A percentile compares a stretch with the other conserved stretches of the same genome.
Conservation (phyloP, 2,797 vertebrate genomes). For the Bryconaethiops microstoma region DNA sequence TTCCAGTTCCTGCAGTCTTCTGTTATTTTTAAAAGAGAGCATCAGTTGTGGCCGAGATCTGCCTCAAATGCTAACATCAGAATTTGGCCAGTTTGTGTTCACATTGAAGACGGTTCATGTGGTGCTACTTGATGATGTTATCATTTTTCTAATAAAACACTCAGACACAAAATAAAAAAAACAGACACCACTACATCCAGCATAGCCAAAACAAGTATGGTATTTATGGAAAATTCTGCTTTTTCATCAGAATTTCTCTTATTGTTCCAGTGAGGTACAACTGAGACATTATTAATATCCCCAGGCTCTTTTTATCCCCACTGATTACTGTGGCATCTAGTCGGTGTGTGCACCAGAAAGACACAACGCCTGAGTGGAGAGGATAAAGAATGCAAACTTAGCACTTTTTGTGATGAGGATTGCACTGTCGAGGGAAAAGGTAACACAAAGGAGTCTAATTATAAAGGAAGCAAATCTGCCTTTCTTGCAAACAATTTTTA, state of each 20-base stretch:
- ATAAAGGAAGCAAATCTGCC: neutral
- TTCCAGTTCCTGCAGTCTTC: too few relatives aligned
- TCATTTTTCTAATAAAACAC: too few relatives aligned
- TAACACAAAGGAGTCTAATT: neutral
- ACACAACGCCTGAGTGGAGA: neutral
- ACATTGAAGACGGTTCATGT: too few relatives aligned
- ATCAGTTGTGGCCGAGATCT: too few relatives aligned
- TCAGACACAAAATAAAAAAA: too few relatives aligned
- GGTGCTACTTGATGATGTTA: too few relatives aligned
- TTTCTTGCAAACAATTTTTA: constrained; percentile 11
- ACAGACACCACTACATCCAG: too few relatives aligned
- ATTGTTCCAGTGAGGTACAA: neutral
- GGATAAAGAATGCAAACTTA: constrained; percentile 13
- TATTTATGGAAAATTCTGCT: too few relatives aligned
- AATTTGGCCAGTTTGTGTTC: too few relatives aligned
- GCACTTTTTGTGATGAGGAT: constrained; percentile 13
- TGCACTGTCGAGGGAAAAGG: neutral
- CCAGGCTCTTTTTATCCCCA: neutral
- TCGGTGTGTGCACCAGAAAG: neutral
- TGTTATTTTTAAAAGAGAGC: too few relatives aligned
- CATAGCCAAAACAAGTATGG: too few relatives aligned
- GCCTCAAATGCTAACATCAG: too few relatives aligned
- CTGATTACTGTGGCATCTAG: neutral
- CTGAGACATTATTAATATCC: neutral
- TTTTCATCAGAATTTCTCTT: neutral